Conservation (phyloP, 92 coral and sea anemone genomes). For the Umimayanthus kanabou region DNA sequence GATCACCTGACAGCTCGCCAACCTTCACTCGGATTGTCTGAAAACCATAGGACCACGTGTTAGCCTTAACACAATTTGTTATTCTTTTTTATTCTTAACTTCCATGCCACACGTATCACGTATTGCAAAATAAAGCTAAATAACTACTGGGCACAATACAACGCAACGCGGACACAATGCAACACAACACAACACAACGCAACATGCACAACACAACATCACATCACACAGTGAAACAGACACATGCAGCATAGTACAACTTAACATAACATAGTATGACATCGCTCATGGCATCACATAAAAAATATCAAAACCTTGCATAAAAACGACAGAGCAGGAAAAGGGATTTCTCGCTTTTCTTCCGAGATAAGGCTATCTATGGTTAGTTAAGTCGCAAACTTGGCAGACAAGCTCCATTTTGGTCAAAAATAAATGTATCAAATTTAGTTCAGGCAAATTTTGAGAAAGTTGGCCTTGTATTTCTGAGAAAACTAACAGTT, state of each 20-base stretch:
- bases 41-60: slow-evolving; percentile 37
- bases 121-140: too few species aligned
- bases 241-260: neutral
- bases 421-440: too few species aligned
- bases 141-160: neutral
- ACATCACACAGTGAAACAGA: neutral
- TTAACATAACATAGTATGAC: neutral
- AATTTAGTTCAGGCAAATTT: too few species aligned
- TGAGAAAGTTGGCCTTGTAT: too few species aligned
- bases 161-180: neutral
- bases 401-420: too few species aligned
- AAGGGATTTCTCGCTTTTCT: neutral
- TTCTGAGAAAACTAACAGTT: too few species aligned
- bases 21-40: slow-evolving; percentile 38
- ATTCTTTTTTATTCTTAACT: neutral
- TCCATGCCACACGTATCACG: neutral
- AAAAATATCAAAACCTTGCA: neutral
- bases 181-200: neutral
- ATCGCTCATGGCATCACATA: neutral
- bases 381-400: too few species aligned
- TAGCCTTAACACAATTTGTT: slow-evolving; percentile 8
- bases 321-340: neutral
- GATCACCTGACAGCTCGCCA: slow-evolving; percentile 28
- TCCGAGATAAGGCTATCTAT: too few species aligned
- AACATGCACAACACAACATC: neutral